phyloP scores from a whole-genome alignment of 23 tunicate species.

The Ascidia mentula region DNA sequence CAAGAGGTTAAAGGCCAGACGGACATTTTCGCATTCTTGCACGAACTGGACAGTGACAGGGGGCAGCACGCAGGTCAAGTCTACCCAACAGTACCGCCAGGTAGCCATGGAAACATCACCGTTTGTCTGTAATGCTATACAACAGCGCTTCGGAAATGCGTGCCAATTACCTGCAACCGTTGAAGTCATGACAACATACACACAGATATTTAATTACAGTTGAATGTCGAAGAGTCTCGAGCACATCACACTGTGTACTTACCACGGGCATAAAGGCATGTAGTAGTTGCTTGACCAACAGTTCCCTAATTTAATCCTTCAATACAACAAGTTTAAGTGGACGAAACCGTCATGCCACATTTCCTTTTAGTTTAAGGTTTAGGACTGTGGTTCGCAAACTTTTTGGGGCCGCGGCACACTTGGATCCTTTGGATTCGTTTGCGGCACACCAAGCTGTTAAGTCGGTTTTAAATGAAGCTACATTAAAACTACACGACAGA shows the following conservation, averaged over 20 bases:
- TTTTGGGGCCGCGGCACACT: too few species aligned
- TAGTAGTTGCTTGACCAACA: not conserved
- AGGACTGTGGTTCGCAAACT: too few species aligned
- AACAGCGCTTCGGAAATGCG: not conserved
- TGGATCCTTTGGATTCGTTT: too few species aligned
- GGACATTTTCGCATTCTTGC: not conserved
- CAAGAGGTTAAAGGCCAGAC: too few species aligned
- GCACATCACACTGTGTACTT: too few species aligned
- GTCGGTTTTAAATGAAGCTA: too few species aligned
- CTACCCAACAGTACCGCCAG: not conserved
- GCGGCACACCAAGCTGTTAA: too few species aligned
- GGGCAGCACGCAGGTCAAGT: not conserved
- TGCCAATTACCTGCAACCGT: not conserved
- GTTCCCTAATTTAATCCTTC: not conserved
- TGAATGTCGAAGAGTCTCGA: too few species aligned
- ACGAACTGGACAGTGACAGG: constrained; percentile 3
- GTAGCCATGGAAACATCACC: not conserved
- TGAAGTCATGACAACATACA: not conserved
- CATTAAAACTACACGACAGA: too few species aligned
- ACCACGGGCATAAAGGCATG: not conserved
- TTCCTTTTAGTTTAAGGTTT: too few species aligned
- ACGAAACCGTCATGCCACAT: not conserved
- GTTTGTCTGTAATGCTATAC: not conserved
- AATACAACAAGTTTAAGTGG: not conserved
- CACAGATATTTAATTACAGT: not conserved